These are phyloP conservation scores for Berghia stephanieae DNA, from an alignment of 1,140 invertebrate genomes.

Conservation along the genomic window DNA sequence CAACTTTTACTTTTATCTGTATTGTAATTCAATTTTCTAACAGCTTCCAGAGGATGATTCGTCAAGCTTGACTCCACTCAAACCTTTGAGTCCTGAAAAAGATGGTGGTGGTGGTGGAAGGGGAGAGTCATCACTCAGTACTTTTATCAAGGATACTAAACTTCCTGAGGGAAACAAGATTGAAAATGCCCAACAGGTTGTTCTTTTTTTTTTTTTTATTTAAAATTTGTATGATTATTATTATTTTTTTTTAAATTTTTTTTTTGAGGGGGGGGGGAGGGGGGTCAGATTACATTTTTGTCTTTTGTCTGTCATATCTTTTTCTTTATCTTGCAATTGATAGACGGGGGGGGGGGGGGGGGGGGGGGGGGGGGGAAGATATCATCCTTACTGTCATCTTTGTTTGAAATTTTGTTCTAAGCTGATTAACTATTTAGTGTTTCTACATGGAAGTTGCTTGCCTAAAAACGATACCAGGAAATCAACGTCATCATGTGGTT, in stretches of 20 bases:
- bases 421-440: too few relatives aligned
- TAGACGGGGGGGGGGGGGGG: too few relatives aligned
- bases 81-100: not conserved
- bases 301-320: too few relatives aligned
- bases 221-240: not conserved
- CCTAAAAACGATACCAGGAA: too few relatives aligned
- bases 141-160: slow-evolving; percentile 35
- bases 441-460: too few relatives aligned
- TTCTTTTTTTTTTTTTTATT: not conserved
- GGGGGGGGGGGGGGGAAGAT: too few relatives aligned
- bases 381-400: too few relatives aligned
- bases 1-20: not conserved
- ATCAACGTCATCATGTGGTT: too few relatives aligned
- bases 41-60: slow-evolving; percentile 62
- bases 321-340: too few relatives aligned
- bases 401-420: too few relatives aligned
- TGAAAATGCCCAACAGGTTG: slow-evolving; percentile 68
- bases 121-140: slow-evolving; percentile 11
- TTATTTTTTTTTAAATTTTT: slow-evolving; percentile 10
- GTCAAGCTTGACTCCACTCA: slow-evolving; percentile 32
- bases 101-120: not conserved
- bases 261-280: too few relatives aligned
- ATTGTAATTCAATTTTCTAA: slow-evolving; percentile 25
- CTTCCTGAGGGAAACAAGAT: slow-evolving; percentile 56
- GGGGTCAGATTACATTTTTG: too few relatives aligned